These are phyloP conservation scores for Egretta garzetta DNA, from an alignment of 2,113 vertebrate genomes.

Conservation along the genomic window DNA sequence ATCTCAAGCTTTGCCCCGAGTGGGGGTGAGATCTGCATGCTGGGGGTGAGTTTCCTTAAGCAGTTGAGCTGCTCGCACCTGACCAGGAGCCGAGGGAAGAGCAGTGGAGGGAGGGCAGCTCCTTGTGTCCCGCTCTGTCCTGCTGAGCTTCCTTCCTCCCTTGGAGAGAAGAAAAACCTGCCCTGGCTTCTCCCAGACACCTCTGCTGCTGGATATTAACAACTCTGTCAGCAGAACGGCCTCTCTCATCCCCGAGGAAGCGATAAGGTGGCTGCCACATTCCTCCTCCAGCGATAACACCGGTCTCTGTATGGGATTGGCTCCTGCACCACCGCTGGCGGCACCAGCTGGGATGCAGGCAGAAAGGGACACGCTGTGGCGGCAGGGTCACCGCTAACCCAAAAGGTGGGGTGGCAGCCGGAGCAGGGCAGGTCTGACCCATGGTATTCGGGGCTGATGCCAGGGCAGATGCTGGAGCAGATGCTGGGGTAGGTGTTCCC, in stretches of 20 bases:
- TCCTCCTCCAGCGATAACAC: neutral
- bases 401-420: neutral
- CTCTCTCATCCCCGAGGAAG: neutral
- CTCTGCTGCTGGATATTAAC: neutral
- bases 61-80: neutral
- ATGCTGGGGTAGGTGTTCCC: neutral
- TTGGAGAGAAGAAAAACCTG: neutral
- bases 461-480: neutral
- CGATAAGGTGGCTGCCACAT: neutral
- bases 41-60: neutral
- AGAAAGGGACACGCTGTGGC: accelerated
- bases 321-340: neutral
- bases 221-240: neutral
- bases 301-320: accelerated
- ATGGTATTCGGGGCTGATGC: neutral
- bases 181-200: neutral
- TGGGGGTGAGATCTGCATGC: neutral
- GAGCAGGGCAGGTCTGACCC: neutral
- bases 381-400: neutral
- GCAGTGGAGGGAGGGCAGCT: accelerated
- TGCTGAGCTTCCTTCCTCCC: neutral
- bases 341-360: neutral
- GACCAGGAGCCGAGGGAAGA: neutral
- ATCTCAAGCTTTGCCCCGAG: neutral
- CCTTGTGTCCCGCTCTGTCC: neutral